These are phyloP conservation scores for Nycticebus coucang DNA, from an alignment of 2,113 vertebrate species.

Conservation along the genomic window DNA sequence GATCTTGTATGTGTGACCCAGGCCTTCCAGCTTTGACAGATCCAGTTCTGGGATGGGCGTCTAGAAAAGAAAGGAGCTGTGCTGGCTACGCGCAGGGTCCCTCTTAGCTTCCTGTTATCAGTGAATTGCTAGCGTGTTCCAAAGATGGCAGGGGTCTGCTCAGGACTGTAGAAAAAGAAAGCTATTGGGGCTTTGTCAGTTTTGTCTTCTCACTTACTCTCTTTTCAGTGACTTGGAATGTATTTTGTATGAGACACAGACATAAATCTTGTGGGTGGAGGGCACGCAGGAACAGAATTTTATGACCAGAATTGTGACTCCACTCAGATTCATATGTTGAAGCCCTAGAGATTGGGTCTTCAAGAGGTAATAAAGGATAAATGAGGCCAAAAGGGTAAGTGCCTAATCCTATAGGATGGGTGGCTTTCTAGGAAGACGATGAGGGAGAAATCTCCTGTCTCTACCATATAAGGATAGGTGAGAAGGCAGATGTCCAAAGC, in stretches of 20 bases:
- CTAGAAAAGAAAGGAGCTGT: constrained; percentile 97
- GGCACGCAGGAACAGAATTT: not conserved
- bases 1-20: constrained; percentile 87
- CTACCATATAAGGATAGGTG: not conserved
- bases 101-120: constrained; percentile 84
- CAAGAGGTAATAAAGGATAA: not conserved
- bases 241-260: not conserved
- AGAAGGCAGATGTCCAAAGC: not conserved
- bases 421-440: not conserved
- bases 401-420: not conserved
- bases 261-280: not conserved
- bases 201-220: too few relatives aligned
- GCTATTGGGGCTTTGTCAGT: too few relatives aligned
- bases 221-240: not conserved
- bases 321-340: not conserved
- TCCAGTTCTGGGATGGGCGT: constrained; percentile 93
- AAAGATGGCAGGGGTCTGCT: too few relatives aligned
- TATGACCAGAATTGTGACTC: not conserved
- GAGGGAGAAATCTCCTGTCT: not conserved
- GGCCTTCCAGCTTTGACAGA: constrained; percentile 90
- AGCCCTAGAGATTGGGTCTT: not conserved
- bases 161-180: too few relatives aligned
- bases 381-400: not conserved
- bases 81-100: constrained; percentile 93
- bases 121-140: too few relatives aligned